Base-by-base conservation (phyloP, 2,113 vertebrate genomes). In the Colistium nudipinnis region DNA sequence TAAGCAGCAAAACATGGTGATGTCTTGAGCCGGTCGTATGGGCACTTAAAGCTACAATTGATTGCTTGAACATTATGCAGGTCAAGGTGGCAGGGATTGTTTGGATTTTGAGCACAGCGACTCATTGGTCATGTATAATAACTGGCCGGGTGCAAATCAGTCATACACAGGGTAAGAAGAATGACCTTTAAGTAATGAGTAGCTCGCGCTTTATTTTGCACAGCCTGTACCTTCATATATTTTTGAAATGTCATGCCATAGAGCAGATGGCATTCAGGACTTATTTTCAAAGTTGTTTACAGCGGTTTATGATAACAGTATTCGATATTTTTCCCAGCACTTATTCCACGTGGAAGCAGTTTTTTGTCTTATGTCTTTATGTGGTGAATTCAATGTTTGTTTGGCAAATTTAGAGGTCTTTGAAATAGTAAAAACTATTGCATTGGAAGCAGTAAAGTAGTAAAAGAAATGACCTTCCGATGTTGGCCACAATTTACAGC, bases 401-500 rank as follows among this genome's bases (percentile, higher is more conserved):
- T n/a, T n/a, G n/a, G n/a, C n/a, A n/a, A n/a, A n/a, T n/a, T n/a
- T n/a, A n/a, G n/a, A n/a, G n/a, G n/a, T n/a, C n/a, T n/a, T n/a
- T n/a, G n/a, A n/a, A n/a, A n/a, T n/a, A n/a, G n/a, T n/a, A n/a
- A n/a, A n/a, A n/a, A n/a, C n/a, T n/a, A n/a, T n/a, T n/a, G n/a
- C n/a, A n/a, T n/a, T n/a, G n/a, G n/a, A n/a, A n/a, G n/a, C n/a
- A n/a, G n/a, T n/a, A n/a, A n/a, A n/a, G n/a, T n/a, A n/a, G n/a
- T n/a, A n/a, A n/a, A n/a, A n/a, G n/a, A n/a, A n/a, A n/a, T n/a
- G n/a, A n/a, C n/a, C n/a, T n/a, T n/a, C n/a, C n/a, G n/a, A n/a
- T 17, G 39, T 92, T 90, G 85, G 69, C 66, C 62, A 81, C 64
- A 90, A 82, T 90, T 90, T 89, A 81, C 82, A 84, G 72, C 84